Percentiles rank a stretch among this genome's conserved stretches.
These are phyloP conservation scores for Melieria crassipennis DNA, from an alignment of 2,888 invertebrate genomes.

Conservation along the genomic window DNA sequence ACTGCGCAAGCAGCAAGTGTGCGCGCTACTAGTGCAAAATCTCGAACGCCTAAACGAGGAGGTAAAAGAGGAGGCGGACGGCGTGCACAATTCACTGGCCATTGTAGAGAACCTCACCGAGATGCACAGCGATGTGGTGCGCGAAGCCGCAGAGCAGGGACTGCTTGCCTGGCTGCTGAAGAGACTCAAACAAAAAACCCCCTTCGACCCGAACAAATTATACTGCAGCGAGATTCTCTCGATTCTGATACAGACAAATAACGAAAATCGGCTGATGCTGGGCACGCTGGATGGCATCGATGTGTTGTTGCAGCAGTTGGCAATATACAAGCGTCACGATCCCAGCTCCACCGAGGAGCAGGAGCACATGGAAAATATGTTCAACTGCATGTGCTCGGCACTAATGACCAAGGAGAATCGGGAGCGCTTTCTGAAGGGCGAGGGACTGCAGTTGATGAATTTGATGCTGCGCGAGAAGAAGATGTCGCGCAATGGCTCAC, in stretches of 20 bases:
- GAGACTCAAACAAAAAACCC: conserved; percentile 85
- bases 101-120: conserved; percentile 97
- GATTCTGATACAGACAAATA: conserved; percentile 91
- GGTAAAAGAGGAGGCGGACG: conserved; percentile 93
- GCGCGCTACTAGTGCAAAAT: conserved; percentile 91
- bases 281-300: conserved; percentile 96
- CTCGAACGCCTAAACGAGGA: conserved; percentile 91
- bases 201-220: conserved; percentile 94
- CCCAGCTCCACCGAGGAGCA: conserved; percentile 91
- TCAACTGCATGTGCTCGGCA: conserved; percentile 94
- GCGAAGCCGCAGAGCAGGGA: conserved; percentile 90
- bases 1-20: conserved; percentile 88
- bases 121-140: conserved; percentile 83
- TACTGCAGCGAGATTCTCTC: conserved; percentile 97
- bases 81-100: conserved; percentile 90
- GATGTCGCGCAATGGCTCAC: conserved; percentile 92
- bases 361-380: conserved; percentile 99
- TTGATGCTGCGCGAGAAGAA: conserved; percentile 98
- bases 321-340: conserved; percentile 94
- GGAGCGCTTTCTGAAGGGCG: conserved; percentile 90
- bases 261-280: conserved; percentile 80
- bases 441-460: conserved; percentile 99
- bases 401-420: conserved; percentile 89
- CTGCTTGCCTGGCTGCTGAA: conserved; percentile 92
- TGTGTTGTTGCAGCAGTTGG: conserved; percentile 92